Evolutionary conservation across 2,113 vertebrate genomes (phyloP).

Genomic region (Erinaceus europaeus): DNA sequence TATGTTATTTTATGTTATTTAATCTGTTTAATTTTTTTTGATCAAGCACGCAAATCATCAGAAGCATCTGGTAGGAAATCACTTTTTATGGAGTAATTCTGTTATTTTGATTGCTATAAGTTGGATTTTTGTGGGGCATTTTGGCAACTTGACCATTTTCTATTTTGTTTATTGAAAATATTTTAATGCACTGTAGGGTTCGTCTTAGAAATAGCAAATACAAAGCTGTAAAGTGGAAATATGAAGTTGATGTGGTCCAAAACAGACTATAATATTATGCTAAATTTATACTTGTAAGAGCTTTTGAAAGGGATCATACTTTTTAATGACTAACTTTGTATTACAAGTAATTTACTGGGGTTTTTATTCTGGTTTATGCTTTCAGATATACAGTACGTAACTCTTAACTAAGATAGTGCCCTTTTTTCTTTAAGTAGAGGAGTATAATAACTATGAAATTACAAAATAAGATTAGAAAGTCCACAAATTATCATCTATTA

Average conservation of each 20-base stretch:
- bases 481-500: neutral
- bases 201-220: conserved; percentile 29
- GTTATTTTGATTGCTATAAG: conserved; percentile 44
- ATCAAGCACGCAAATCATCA: conserved; percentile 67
- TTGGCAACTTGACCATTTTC: conserved; percentile 9
- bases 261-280: neutral
- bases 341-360: neutral
- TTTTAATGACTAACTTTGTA: conserved; percentile 11
- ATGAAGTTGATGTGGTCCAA: neutral
- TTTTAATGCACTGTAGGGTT: neutral
- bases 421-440: neutral
- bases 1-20: conserved; percentile 56
- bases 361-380: conserved; percentile 17
- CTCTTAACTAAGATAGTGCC: neutral
- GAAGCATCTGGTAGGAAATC: conserved; percentile 71
- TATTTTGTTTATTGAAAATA: conserved; percentile 38
- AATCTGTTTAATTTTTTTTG: conserved; percentile 67
- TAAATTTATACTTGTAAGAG: neutral
- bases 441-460: conserved; percentile 4
- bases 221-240: neutral
- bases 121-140: conserved; percentile 47
- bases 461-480: neutral
- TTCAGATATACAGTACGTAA: neutral
- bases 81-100: conserved; percentile 66
- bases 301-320: neutral